phyloP scores from a whole-genome alignment of 2,797 vertebrate genomes.

The Peromyscus eremicus region DNA sequence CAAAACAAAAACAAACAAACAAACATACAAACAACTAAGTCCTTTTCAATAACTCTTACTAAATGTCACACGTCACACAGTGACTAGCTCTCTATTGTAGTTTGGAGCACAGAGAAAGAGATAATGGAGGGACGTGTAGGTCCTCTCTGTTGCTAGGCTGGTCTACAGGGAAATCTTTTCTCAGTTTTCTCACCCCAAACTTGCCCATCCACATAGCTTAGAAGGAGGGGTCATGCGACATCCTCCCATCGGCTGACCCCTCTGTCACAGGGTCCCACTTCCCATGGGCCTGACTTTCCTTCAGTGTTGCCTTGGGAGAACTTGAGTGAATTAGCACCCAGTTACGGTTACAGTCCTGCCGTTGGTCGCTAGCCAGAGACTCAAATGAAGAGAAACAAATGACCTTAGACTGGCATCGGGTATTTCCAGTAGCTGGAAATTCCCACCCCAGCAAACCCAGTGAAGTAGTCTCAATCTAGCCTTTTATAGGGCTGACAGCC shows the following conservation, averaged over 20 bases:
- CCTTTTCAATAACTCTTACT: not conserved
- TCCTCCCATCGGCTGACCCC: not conserved
- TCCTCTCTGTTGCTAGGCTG: not conserved
- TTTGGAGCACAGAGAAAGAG: not conserved
- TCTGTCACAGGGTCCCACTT: not conserved
- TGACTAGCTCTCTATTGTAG: not conserved
- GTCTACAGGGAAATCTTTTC: rapidly evolving
- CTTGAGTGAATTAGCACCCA: not conserved
- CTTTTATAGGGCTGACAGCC: constrained; percentile 38
- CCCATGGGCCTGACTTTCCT: not conserved
- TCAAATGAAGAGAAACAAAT: constrained; percentile 68
- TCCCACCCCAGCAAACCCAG: constrained; percentile 55
- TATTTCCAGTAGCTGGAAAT: constrained; percentile 77
- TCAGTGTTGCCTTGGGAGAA: not conserved
- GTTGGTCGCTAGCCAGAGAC: constrained; percentile 41
- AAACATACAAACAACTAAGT: not conserved
- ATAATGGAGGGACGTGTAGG: rapidly evolving
- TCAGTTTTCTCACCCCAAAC: not conserved
- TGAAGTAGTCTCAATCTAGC: not conserved
- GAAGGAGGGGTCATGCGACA: not conserved
- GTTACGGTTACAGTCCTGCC: not conserved
- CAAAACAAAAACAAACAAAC: not conserved
- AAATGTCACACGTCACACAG: not conserved
- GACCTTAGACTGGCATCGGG: constrained; percentile 10
- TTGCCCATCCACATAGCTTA: not conserved